phyloP scores from a whole-genome alignment of 2,888 invertebrate species.

The Drosophila yooni region DNA sequence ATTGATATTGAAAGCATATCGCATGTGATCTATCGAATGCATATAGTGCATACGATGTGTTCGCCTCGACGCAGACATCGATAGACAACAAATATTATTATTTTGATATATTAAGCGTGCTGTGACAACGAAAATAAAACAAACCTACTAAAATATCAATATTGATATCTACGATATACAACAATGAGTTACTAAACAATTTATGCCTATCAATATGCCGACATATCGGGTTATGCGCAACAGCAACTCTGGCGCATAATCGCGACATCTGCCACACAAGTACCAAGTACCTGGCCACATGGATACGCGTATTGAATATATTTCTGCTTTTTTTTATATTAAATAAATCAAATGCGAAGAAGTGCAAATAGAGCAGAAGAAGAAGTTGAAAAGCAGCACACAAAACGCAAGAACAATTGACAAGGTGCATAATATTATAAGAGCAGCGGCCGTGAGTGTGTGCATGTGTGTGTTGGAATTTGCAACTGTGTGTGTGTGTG shows the following conservation, averaged over 20 bases:
- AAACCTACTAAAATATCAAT: not conserved
- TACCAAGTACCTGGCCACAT: constrained; percentile 50
- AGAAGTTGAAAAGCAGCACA: not conserved
- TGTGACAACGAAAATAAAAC: not conserved
- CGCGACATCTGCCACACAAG: constrained; percentile 26
- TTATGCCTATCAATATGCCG: not conserved
- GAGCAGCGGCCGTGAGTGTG: constrained; percentile 40
- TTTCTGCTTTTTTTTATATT: constrained; percentile 31
- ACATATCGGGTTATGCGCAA: not conserved
- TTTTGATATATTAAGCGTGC: not conserved
- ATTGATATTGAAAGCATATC: not conserved
- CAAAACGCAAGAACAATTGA: constrained; percentile 1
- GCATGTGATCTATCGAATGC: not conserved
- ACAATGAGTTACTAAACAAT: not conserved
- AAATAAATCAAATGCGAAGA: constrained; percentile 35
- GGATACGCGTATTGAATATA: constrained; percentile 36
- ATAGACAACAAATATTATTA: not conserved
- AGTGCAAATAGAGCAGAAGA: constrained; percentile 11
- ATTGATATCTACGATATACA: not conserved
- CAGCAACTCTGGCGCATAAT: not conserved
- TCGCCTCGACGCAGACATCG: not conserved
- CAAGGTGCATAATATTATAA: constrained; percentile 28
- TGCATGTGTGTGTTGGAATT: constrained; percentile 11
- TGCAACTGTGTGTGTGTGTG: constrained; percentile 36
- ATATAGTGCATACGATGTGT: not conserved